These are phyloP conservation scores for Neodiprion pinetum DNA, from an alignment of 1,140 invertebrate genomes.

Conservation along the genomic window DNA sequence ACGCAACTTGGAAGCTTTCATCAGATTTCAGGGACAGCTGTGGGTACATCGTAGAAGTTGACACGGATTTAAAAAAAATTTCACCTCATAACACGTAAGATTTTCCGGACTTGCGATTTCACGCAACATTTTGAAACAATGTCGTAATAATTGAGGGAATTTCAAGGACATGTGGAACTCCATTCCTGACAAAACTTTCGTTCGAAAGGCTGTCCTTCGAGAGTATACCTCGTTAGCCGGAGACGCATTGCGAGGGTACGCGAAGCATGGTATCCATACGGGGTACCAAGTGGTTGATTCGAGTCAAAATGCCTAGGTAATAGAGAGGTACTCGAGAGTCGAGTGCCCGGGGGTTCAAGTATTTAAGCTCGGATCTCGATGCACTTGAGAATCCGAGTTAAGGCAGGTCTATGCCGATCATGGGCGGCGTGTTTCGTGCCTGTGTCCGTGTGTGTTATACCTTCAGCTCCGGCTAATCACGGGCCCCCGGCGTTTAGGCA, in stretches of 20 bases:
- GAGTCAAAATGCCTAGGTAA: not conserved
- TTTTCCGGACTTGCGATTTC: too few species aligned
- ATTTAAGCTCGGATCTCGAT: not conserved
- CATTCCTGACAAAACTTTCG: too few species aligned
- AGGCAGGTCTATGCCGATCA: not conserved
- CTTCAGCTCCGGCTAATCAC: slow-evolving; percentile 33
- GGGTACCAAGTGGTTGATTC: not conserved
- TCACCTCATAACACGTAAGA: too few species aligned
- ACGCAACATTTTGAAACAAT: too few species aligned
- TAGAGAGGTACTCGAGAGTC: not conserved
- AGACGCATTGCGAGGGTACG: not conserved
- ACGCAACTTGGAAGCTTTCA: too few species aligned
- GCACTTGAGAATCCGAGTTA: not conserved
- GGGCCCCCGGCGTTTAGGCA: slow-evolving; percentile 45
- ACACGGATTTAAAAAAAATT: too few species aligned
- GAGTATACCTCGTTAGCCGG: not conserved
- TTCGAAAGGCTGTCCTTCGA: too few species aligned
- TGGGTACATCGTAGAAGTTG: too few species aligned
- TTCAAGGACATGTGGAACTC: too few species aligned
- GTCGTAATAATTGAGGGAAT: too few species aligned
- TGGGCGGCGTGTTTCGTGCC: not conserved
- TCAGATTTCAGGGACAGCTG: too few species aligned
- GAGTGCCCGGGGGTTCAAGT: not conserved
- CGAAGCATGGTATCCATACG: not conserved
- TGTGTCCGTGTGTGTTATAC: not conserved